Evolutionary conservation across 2,113 vertebrate species (phyloP).

Genomic region (Cromileptes altivelis): DNA sequence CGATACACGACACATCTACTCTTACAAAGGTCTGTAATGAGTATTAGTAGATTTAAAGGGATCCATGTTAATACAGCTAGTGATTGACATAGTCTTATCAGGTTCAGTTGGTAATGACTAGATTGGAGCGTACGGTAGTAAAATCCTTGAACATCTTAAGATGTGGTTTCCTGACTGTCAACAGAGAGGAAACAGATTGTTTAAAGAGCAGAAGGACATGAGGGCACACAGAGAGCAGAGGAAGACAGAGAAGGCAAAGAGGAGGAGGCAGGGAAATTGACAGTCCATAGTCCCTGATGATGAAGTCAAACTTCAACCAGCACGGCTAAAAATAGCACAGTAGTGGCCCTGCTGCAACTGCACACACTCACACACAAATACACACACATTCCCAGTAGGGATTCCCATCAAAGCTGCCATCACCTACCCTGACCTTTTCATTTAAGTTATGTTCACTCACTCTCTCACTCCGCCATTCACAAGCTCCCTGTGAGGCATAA

Average conservation of each 20-base stretch:
- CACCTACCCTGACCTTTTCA: conserved; percentile 73
- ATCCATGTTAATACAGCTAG: not conserved
- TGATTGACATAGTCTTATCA: not conserved
- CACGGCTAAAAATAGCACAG: conserved; percentile 73
- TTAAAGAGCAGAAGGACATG: not conserved
- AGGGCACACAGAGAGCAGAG: not conserved
- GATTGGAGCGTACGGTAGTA: not conserved
- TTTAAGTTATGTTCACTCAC: conserved; percentile 52
- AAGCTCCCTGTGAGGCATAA: conserved; percentile 11
- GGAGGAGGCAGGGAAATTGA: conserved; percentile 44
- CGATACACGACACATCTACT: not conserved
- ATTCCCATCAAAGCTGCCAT: conserved; percentile 76
- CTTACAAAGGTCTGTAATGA: not conserved
- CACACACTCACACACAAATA: conserved; percentile 28
- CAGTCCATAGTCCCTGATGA: conserved; percentile 54
- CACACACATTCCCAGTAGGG: conserved; percentile 40
- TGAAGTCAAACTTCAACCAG: conserved; percentile 63
- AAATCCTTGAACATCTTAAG: not conserved
- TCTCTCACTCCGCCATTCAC: conserved; percentile 41
- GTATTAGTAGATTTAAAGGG: not conserved
- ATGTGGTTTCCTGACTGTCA: not conserved
- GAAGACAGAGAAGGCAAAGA: conserved; percentile 9
- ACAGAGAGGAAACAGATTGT: not conserved
- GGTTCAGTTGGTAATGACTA: not conserved
- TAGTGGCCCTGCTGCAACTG: conserved; percentile 34